Percentiles rank a stretch among this genome's conserved stretches.
Conservation (phyloP, 2,888 invertebrate genomes). For the Caenorhabditis sp. region DNA sequence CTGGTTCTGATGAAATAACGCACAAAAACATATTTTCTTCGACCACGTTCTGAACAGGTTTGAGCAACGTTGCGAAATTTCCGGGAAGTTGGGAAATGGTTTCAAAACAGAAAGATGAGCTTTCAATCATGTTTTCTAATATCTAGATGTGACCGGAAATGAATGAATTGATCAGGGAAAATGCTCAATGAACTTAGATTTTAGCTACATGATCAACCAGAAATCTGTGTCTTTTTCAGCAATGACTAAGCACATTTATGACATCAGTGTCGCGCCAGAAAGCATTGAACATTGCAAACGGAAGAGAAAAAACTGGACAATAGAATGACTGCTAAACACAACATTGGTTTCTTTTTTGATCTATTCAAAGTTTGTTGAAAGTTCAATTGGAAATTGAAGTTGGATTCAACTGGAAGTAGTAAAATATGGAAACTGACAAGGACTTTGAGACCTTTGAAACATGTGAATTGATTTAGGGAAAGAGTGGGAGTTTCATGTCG, state of each 20-base stretch:
- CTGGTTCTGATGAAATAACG: too few relatives aligned
- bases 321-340: too few relatives aligned
- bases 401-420: not conserved
- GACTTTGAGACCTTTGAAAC: slow-evolving; percentile 15
- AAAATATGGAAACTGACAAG: not conserved
- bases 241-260: not conserved
- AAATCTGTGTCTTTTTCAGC: not conserved
- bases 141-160: too few relatives aligned
- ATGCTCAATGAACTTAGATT: not conserved
- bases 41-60: not conserved
- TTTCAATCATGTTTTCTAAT: too few relatives aligned
- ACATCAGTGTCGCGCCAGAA: not conserved
- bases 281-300: too few relatives aligned
- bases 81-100: too few relatives aligned
- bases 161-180: not conserved
- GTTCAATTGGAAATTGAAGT: not conserved
- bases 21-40: not conserved
- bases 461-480: not conserved
- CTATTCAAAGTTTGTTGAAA: not conserved
- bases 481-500: slow-evolving; percentile 16
- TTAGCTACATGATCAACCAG: not conserved
- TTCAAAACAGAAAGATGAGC: too few relatives aligned
- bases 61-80: slow-evolving; percentile 7
- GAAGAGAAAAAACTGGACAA: not conserved
- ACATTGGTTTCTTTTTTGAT: too few relatives aligned